A percentile compares a stretch with the other conserved stretches of the same genome.
Evolutionary conservation across 2,797 vertebrate species (phyloP).

Genomic region (Capromys pilorides): DNA sequence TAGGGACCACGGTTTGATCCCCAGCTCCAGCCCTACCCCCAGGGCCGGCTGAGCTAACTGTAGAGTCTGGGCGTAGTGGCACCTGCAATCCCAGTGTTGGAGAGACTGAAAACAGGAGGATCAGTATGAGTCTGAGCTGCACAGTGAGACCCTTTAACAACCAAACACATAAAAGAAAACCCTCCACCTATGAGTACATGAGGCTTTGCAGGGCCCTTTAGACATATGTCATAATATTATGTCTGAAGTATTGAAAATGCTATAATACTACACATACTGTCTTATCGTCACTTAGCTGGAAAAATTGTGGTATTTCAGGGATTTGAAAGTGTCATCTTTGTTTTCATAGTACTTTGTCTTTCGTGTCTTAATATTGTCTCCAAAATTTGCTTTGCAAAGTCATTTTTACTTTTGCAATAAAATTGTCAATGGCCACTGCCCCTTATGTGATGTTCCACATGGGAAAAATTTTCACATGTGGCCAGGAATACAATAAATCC

Average conservation of each 20-base stretch:
- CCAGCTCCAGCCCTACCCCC: too few species aligned
- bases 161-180: not conserved
- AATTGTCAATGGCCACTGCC: not conserved
- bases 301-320: not conserved
- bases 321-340: constrained; percentile 5
- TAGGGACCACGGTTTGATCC: too few species aligned
- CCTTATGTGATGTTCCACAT: not conserved
- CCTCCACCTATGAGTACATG: not conserved
- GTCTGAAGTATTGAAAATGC: not conserved
- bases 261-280: not conserved
- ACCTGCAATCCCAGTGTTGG: too few species aligned
- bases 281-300: not conserved
- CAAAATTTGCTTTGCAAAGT: constrained; percentile 9
- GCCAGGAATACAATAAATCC: not conserved
- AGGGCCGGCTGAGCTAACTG: too few species aligned
- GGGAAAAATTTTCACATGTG: not conserved
- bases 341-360: not conserved
- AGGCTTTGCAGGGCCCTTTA: not conserved
- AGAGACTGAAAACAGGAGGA: too few species aligned
- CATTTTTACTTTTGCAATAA: constrained; percentile 7
- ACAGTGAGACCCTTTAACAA: too few species aligned
- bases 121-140: too few species aligned
- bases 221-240: not conserved
- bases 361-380: not conserved
- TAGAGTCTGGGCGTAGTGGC: too few species aligned